Evolutionary conservation across 1,140 invertebrate species (phyloP).

Genomic region (Ceratina calcarata): DNA sequence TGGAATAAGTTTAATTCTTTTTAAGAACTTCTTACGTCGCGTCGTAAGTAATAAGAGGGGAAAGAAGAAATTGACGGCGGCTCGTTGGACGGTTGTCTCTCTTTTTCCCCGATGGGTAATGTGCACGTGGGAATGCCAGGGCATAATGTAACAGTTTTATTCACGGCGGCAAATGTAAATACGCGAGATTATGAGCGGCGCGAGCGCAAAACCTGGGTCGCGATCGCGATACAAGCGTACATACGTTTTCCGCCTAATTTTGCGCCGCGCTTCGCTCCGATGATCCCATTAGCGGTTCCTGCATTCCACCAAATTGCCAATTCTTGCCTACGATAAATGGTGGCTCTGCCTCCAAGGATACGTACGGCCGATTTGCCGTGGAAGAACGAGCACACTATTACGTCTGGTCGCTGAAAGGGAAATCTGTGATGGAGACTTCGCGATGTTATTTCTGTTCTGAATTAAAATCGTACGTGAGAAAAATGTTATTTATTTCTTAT

Average conservation of each 20-base stretch:
- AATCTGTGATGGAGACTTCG: neutral
- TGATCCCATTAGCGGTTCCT: conserved; percentile 40
- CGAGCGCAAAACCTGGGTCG: neutral
- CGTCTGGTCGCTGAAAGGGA: neutral
- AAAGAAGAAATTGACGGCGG: neutral
- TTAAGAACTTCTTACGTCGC: neutral
- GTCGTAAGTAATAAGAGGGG: too few species aligned
- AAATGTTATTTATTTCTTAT: too few species aligned
- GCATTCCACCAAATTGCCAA: conserved; percentile 8
- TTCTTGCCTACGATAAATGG: conserved; percentile 32
- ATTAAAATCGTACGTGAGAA: too few species aligned
- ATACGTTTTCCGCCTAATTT: conserved; percentile 58
- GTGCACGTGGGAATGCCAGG: conserved; percentile 45
- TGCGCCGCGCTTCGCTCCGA: conserved; percentile 12
- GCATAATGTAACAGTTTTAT: conserved; percentile 65
- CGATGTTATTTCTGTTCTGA: too few species aligned
- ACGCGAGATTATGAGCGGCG: conserved; percentile 58
- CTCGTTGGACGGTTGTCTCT: neutral
- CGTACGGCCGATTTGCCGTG: neutral
- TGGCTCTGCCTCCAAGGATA: conserved; percentile 8
- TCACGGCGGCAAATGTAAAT: conserved; percentile 58
- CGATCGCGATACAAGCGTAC: neutral
- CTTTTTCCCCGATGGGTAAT: too few species aligned
- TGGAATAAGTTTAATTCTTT: neutral
- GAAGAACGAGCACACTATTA: neutral